Evolutionary conservation across 2,888 invertebrate species (phyloP).

Genomic region (Apeira syringaria): DNA sequence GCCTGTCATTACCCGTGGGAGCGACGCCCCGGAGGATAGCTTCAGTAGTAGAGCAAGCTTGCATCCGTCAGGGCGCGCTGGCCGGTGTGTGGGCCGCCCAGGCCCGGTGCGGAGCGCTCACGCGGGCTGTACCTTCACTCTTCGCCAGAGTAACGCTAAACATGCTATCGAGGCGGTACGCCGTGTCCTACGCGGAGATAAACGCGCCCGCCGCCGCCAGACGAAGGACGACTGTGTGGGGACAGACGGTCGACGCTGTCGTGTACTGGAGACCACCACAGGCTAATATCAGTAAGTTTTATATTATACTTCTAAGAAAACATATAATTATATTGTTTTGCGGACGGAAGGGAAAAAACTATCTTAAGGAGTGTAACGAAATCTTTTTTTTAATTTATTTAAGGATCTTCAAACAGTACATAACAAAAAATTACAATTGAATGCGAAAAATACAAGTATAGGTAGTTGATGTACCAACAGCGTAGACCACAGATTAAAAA

Average conservation of each 20-base stretch:
- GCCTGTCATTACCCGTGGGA: conserved; percentile 85
- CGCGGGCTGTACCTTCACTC: conserved; percentile 85
- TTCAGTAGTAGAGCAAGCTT: conserved; percentile 56
- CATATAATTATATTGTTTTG: no score
- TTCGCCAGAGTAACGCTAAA: conserved; percentile 80
- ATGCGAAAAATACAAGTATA: no score
- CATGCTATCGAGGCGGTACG: conserved; percentile 86
- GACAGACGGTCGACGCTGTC: conserved; percentile 85
- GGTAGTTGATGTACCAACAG: no score
- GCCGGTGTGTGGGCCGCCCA: conserved; percentile 78
- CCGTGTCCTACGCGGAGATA: conserved; percentile 86
- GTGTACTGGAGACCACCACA: conserved; percentile 90
- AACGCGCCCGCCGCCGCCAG: conserved; percentile 59
- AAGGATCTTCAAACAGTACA: no score
- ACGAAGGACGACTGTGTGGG: conserved; percentile 84
- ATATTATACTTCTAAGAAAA: background rate
- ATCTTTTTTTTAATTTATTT: no score
- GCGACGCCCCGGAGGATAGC: conserved; percentile 67
- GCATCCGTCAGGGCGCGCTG: conserved; percentile 76
- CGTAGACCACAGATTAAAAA: no score
- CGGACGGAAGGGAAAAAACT: no score
- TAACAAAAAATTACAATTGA: no score
- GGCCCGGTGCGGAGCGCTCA: conserved; percentile 81
- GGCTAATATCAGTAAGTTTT: conserved; percentile 88
- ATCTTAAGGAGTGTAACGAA: no score